phyloP scores from a whole-genome alignment of 2,113 vertebrate genomes.

The Muscicapa adusta region DNA sequence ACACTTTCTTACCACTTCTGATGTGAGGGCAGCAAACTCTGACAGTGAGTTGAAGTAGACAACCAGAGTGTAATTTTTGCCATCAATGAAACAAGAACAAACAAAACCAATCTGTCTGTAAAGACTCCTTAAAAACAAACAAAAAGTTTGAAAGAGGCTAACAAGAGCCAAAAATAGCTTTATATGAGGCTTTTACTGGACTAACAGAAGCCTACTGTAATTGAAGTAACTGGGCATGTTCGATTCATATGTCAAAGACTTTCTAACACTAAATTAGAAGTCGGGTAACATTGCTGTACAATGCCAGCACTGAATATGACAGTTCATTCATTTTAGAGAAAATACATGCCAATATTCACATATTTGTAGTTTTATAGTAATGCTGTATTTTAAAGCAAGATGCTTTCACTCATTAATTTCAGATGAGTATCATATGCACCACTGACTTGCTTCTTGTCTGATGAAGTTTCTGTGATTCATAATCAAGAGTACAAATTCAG shows the following conservation, averaged over 20 bases:
- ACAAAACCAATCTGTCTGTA: background rate
- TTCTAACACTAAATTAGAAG: background rate
- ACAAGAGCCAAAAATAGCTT: background rate
- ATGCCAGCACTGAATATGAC: background rate
- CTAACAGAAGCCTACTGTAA: background rate
- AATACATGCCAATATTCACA: background rate
- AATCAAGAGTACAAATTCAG: background rate
- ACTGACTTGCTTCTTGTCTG: background rate
- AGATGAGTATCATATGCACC: background rate
- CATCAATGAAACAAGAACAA: background rate
- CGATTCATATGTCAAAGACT: background rate
- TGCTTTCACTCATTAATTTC: background rate
- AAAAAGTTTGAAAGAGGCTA: background rate
- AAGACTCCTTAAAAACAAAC: background rate
- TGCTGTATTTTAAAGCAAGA: background rate
- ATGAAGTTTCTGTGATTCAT: background rate
- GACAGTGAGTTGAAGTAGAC: background rate
- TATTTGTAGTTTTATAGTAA: background rate
- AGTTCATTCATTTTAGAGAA: background rate
- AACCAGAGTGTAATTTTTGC: background rate
- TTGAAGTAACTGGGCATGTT: background rate
- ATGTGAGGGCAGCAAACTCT: background rate
- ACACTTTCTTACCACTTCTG: background rate
- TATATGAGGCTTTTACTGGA: background rate
- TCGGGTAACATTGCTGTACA: background rate